Evolutionary conservation across 1,140 invertebrate genomes (phyloP).

Genomic region (Lepidurus couesii): DNA sequence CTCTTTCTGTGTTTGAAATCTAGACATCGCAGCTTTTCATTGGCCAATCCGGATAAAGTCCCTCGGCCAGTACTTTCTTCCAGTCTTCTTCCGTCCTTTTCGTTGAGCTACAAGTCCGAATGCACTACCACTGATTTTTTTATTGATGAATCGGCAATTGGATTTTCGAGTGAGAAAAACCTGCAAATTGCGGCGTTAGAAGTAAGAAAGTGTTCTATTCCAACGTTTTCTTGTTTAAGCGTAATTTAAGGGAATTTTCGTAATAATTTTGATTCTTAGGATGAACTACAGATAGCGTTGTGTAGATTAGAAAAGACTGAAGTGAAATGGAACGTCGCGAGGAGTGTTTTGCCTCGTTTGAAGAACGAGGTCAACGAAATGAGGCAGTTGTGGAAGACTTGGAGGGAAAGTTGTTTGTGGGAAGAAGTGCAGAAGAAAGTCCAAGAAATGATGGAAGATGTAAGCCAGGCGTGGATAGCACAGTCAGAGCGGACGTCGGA

Average conservation of each 20-base stretch:
- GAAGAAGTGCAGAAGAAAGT: not conserved
- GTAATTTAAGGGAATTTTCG: too few species aligned
- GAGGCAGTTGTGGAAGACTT: not conserved
- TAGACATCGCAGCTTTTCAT: conserved; percentile 39
- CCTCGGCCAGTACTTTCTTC: conserved; percentile 39
- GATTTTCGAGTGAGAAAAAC: conserved; percentile 33
- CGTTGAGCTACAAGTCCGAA: conserved; percentile 48
- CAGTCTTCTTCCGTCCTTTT: conserved; percentile 43
- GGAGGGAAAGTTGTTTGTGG: not conserved
- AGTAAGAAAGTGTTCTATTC: not conserved
- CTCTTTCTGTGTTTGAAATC: conserved; percentile 49
- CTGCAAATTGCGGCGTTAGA: not conserved
- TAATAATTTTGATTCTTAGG: not conserved
- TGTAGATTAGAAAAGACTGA: not conserved
- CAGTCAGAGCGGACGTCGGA: not conserved
- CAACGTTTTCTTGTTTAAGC: too few species aligned
- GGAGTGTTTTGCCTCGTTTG: not conserved
- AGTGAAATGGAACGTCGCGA: not conserved
- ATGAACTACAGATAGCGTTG: not conserved
- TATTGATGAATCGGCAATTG: conserved; percentile 68
- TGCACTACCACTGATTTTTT: conserved; percentile 75
- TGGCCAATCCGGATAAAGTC: conserved; percentile 42
- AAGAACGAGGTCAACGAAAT: not conserved
- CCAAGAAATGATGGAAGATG: not conserved
- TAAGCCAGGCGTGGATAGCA: not conserved